These are phyloP conservation scores for Heliconius hortense DNA, from an alignment of 2,888 invertebrate species.

Conservation along the genomic window DNA sequence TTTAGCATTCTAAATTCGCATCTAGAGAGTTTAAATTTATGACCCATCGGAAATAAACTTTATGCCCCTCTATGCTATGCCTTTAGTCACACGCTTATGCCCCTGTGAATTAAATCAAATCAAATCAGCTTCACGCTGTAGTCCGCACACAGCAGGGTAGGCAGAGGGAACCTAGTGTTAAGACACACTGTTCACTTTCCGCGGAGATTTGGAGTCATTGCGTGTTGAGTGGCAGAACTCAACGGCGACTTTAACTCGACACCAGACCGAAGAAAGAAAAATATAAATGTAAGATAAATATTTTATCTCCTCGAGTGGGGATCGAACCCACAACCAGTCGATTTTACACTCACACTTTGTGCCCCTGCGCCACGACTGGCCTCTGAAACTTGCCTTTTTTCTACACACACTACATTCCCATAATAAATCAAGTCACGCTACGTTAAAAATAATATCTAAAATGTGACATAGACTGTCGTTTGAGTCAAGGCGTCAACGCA, in stretches of 20 bases:
- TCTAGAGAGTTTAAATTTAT: too few species aligned
- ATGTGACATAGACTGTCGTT: conserved; percentile 2
- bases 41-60: too few species aligned
- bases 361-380: not conserved
- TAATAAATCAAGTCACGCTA: not conserved
- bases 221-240: too few species aligned
- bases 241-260: not conserved
- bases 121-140: not conserved
- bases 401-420: not conserved
- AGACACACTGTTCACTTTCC: not conserved
- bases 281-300: not conserved
- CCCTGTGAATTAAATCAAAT: too few species aligned
- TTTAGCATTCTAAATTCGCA: too few species aligned
- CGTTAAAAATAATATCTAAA: not conserved
- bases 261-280: not conserved
- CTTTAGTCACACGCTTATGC: too few species aligned
- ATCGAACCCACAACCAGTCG: not conserved
- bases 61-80: too few species aligned
- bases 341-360: too few species aligned
- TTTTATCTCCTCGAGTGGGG: not conserved
- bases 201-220: too few species aligned
- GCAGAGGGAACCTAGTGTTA: not conserved
- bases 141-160: not conserved
- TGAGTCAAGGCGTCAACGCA: conserved; percentile 48
- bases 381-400: not conserved